phyloP scores from a whole-genome alignment of 2,797 vertebrate genomes.

The Pantherophis alleghaniensis region DNA sequence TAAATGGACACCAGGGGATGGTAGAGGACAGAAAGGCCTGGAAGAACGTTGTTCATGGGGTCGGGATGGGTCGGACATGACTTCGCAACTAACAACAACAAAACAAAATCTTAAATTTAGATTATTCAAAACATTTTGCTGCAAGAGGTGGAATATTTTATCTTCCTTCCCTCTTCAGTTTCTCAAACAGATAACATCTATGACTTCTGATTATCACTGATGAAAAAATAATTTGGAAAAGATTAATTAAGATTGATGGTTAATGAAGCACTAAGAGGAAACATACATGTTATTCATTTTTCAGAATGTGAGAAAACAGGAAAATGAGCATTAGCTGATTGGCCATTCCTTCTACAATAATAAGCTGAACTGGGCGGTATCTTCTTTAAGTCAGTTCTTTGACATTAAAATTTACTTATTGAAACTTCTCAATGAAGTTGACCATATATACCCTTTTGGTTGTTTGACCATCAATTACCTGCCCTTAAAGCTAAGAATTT shows the following conservation, averaged over 20 bases:
- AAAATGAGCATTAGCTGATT: background rate
- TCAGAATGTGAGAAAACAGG: background rate
- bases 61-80: too few relatives aligned
- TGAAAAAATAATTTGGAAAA: background rate
- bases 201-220: background rate
- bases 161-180: background rate
- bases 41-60: too few relatives aligned
- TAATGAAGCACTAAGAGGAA: background rate
- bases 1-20: too few relatives aligned
- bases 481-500: background rate
- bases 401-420: background rate
- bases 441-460: background rate
- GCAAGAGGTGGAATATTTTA: background rate
- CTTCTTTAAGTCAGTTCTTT: background rate
- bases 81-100: too few relatives aligned
- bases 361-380: background rate
- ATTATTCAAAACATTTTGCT: background rate
- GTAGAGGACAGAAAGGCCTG: too few relatives aligned
- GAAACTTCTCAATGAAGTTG: background rate
- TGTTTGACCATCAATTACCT: background rate
- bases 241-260: background rate
- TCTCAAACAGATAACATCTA: background rate
- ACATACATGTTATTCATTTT: background rate
- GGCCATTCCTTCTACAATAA: background rate
- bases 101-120: background rate